Conservation (phyloP, 2,888 invertebrate species). For the Parochlus steinenii region DNA sequence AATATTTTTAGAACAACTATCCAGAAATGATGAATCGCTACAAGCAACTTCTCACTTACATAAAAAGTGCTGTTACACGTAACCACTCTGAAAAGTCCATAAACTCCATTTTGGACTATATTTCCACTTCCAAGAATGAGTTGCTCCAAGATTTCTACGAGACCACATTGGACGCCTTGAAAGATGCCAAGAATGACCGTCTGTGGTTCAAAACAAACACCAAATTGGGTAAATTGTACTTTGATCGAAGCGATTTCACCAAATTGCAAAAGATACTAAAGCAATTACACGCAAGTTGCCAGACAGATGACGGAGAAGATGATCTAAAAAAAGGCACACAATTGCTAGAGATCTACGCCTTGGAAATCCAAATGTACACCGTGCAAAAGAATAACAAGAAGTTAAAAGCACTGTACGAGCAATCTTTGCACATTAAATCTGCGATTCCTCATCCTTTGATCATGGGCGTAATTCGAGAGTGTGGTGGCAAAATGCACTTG, state of each 20-base stretch:
- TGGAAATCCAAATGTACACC: constrained; percentile 99
- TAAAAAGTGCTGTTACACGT: constrained; percentile 96
- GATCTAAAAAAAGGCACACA: constrained; percentile 97
- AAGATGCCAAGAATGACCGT: constrained; percentile 97
- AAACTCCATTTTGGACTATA: constrained; percentile 97
- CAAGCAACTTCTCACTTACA: constrained; percentile 91
- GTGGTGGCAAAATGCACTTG: constrained; percentile 99
- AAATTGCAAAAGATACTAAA: constrained; percentile 93
- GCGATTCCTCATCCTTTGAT: constrained; percentile 99
- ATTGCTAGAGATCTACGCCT: constrained; percentile 90
- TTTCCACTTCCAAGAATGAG: constrained; percentile 97
- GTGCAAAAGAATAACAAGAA: constrained; percentile 99
- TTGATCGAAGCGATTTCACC: constrained; percentile 86
- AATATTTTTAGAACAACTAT: constrained; percentile 64
- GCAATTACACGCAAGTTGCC: constrained; percentile 92
- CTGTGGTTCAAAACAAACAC: constrained; percentile 99
- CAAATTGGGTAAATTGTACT: constrained; percentile 94
- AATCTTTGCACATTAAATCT: constrained; percentile 95
- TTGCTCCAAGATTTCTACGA: constrained; percentile 96
- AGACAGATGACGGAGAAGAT: constrained; percentile 95
- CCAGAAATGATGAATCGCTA: constrained; percentile 92
- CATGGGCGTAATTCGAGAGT: constrained; percentile 98
- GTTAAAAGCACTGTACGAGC: constrained; percentile 88
- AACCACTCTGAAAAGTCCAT: constrained; percentile 99
- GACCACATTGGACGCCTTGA: constrained; percentile 82